A percentile compares a stretch with the other conserved stretches of the same genome.
Conservation (phyloP, 2,113 vertebrate species). For the Tursiops truncatus region DNA sequence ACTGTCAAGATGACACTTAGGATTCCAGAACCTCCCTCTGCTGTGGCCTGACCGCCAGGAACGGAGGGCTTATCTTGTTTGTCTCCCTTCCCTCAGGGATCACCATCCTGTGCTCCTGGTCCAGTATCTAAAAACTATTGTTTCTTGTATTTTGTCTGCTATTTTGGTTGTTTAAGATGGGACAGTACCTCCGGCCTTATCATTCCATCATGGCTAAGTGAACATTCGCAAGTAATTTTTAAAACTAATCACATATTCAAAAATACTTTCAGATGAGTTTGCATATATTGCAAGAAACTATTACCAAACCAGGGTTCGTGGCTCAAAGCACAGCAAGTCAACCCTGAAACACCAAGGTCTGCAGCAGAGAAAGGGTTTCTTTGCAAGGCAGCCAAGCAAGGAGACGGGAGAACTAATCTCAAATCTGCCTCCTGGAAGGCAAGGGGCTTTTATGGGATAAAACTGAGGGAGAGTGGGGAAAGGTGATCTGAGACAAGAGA, state of each 20-base stretch:
- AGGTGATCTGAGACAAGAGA: too few relatives aligned
- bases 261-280: background rate
- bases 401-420: too few relatives aligned
- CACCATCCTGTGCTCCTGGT: background rate
- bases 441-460: too few relatives aligned
- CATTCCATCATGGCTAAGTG: background rate
- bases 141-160: background rate
- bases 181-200: background rate
- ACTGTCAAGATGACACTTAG: background rate
- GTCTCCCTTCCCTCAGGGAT: background rate
- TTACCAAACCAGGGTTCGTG: too few relatives aligned
- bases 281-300: background rate
- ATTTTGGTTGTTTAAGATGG: background rate
- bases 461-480: too few relatives aligned
- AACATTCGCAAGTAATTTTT: background rate
- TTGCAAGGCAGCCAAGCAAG: too few relatives aligned
- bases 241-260: background rate
- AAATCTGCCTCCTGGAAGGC: too few relatives aligned
- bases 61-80: background rate
- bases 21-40: background rate
- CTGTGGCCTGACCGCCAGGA: background rate
- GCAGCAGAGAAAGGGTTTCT: too few relatives aligned
- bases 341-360: too few relatives aligned
- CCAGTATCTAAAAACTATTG: background rate
- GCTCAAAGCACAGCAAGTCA: too few relatives aligned